A percentile compares a stretch with the other conserved stretches of the same genome.
Conservation (phyloP, 2,888 invertebrate genomes). For the Ochropacha duplaris region DNA sequence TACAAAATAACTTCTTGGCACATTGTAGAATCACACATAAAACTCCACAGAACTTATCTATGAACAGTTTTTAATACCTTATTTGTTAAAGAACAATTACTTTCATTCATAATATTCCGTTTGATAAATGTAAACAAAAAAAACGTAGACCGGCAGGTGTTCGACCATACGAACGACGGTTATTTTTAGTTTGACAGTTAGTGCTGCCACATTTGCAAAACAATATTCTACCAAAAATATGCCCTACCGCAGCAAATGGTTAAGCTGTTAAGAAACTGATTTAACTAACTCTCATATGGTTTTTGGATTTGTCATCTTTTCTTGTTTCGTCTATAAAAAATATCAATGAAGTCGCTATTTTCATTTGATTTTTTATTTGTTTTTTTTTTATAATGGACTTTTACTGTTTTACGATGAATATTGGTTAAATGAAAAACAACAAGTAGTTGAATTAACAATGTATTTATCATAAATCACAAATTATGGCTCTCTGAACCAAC, state of each 20-base stretch:
- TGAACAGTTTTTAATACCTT: conserved; percentile 7
- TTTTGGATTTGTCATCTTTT: too few species aligned
- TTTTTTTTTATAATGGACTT: too few species aligned
- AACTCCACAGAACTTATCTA: background rate
- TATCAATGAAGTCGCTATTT: too few species aligned
- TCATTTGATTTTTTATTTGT: too few species aligned
- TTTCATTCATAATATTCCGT: conserved; percentile 60
- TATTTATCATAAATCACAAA: conserved; percentile 59
- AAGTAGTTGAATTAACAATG: too few species aligned
- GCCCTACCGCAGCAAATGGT: too few species aligned
- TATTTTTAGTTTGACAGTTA: conserved; percentile 45
- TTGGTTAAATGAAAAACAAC: conserved; percentile 48
- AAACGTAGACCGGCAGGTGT: conserved; percentile 58
- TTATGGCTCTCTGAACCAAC: conserved; percentile 52
- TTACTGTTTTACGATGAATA: conserved; percentile 21
- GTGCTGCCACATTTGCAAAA: conserved; percentile 22
- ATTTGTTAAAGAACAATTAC: conserved; percentile 16
- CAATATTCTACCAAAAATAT: conserved; percentile 17
- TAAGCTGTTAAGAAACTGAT: too few species aligned
- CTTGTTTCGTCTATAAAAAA: too few species aligned
- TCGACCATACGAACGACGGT: conserved; percentile 44
- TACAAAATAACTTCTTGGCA: background rate
- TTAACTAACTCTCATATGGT: too few species aligned
- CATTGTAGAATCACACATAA: background rate
- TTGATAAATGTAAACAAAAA: conserved; percentile 58